Evolutionary conservation across 2,113 vertebrate genomes (phyloP), one percentile per base, ranked within the genome.

Genomic region (Gambusia holbrooki): DNA sequence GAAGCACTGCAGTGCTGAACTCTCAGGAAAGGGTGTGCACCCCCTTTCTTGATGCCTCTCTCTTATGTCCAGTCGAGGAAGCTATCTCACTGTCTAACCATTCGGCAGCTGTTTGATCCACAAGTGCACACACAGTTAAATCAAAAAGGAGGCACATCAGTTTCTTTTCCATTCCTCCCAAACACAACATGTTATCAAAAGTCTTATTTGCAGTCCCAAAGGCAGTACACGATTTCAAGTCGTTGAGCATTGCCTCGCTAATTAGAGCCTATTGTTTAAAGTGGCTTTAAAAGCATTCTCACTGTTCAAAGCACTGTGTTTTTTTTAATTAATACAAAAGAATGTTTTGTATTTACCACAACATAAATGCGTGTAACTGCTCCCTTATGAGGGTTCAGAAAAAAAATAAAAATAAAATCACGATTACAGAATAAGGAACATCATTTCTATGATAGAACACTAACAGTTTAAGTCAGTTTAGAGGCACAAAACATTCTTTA

Each of bases 241-340:
- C 90, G 88, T 80, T 83, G 88, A 91, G 90, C 90, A 88, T 91
- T 90, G 90, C 87, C 88, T 88, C 75, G 74, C 86, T 93, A 92
- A 93, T 93, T 91, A 93, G 88, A 91, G 76, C 81, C 87, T 87
- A 90, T 93, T 91, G 89, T 93, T 90, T 85, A 89, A 91, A 93
- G 90, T 90, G 87, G 67, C 85, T 91, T 91, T 92, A 90, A 93
- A 94, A 92, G 88, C 90, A 87, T 92, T 85, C 91, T 85, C 87
- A 81, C 85, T 92, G 91, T 92, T 90, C 84, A 91, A 90, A 84
- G 83, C 73, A 48, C 77, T 77, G 78, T 85, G 81, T 86, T 33
- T 63, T 42, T 30, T 30, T 87, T 83, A 64, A 80, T 88, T 88
- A 85, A 81, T 79, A 81, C 88, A 92, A 89, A 87, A 90, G 81